These are phyloP conservation scores for Phania funesta DNA, from an alignment of 2,888 invertebrate genomes.

Conservation along the genomic window DNA sequence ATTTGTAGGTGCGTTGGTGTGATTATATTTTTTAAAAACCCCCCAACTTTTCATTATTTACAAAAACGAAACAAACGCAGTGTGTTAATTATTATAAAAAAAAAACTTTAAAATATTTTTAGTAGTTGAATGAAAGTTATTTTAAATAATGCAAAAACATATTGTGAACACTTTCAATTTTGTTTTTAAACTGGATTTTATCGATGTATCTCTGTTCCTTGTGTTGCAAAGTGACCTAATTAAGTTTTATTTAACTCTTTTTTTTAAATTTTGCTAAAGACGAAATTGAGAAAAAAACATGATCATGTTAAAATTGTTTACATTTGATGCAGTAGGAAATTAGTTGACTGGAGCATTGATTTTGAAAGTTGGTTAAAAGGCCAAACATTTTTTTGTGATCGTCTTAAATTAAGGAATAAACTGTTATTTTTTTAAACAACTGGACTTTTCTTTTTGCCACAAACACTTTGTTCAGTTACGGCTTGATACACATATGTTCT, in stretches of 20 bases:
- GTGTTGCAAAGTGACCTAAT: conserved; percentile 33
- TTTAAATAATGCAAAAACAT: background rate
- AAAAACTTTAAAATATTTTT: background rate
- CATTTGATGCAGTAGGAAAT: conserved; percentile 36
- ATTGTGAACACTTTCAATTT: conserved; percentile 32
- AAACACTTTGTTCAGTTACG: too few relatives aligned
- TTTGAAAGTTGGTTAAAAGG: too few relatives aligned
- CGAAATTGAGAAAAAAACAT: background rate
- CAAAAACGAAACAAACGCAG: conserved; percentile 25
- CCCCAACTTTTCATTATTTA: background rate
- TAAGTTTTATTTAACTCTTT: background rate
- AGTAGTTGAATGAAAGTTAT: conserved; percentile 38
- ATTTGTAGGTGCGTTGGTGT: conserved; percentile 35
- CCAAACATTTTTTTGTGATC: too few relatives aligned
- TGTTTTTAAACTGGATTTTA: conserved; percentile 8
- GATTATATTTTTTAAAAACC: background rate
- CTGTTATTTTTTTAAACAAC: too few relatives aligned
- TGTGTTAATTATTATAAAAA: conserved; percentile 28
- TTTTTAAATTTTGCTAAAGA: conserved; percentile 6
- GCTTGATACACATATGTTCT: too few relatives aligned
- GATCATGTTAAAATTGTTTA: background rate
- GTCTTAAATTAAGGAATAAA: too few relatives aligned
- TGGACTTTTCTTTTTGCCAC: too few relatives aligned
- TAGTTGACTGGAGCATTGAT: background rate
- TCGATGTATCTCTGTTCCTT: background rate